Evolutionary conservation across 2,113 vertebrate species (phyloP).

Genomic region (Leptodactylus fuscus): DNA sequence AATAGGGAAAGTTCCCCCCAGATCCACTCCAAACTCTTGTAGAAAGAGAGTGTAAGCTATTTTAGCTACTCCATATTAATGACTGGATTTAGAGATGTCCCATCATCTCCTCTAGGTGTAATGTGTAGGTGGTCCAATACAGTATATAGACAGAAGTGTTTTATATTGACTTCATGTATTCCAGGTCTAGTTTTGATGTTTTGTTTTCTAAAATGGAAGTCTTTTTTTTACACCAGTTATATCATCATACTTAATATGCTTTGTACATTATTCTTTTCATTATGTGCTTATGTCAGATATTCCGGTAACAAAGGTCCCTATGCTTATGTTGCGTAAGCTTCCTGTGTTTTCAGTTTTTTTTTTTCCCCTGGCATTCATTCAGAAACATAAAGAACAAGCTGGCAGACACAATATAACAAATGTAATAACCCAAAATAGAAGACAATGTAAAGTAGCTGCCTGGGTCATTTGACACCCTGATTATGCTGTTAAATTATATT

Average conservation of each 20-base stretch:
- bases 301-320: background rate
- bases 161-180: background rate
- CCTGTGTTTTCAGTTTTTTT: background rate
- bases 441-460: conserved; percentile 24
- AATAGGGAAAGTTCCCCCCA: no score
- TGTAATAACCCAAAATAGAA: conserved; percentile 11
- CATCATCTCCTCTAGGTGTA: no score
- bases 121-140: no score
- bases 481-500: conserved; percentile 29
- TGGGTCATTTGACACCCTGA: conserved; percentile 34
- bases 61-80: no score
- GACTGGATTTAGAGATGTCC: no score
- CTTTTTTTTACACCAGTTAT: background rate
- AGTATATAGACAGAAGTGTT: no score
- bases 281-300: background rate
- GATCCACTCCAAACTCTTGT: no score
- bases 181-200: background rate
- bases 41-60: no score
- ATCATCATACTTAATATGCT: conserved; percentile 5
- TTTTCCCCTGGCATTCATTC: conserved; percentile 19
- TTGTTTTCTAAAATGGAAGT: background rate
- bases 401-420: conserved; percentile 5
- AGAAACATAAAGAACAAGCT: conserved; percentile 32
- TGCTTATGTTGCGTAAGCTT: no score
- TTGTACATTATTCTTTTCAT: background rate